phyloP scores from a whole-genome alignment of 2,888 invertebrate species.

The Mimumesa dahlbomi region DNA sequence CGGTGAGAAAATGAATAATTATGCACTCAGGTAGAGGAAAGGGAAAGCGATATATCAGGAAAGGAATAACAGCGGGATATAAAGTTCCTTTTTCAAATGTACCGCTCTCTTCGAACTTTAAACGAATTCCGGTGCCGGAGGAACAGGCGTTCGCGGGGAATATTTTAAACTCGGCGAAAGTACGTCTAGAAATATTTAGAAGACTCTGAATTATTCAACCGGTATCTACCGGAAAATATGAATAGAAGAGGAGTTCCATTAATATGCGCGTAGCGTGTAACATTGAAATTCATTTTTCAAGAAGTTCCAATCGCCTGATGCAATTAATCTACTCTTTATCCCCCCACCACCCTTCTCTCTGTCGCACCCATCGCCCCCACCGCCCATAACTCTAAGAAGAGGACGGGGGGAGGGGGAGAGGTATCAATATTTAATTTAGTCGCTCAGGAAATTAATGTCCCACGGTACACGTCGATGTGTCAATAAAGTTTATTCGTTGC shows the following conservation, averaged over 20 bases:
- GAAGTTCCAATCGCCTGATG: slow-evolving; percentile 35
- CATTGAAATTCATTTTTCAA: slow-evolving; percentile 47
- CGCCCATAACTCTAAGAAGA: too few species aligned
- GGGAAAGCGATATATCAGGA: too few species aligned
- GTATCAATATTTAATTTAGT: slow-evolving; percentile 32
- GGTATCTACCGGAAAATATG: slow-evolving; percentile 8
- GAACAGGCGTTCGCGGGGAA: background rate
- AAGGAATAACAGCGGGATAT: too few species aligned
- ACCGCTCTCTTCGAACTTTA: too few species aligned
- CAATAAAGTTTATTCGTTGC: too few species aligned
- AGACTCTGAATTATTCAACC: slow-evolving; percentile 40
- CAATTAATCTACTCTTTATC: slow-evolving; percentile 32
- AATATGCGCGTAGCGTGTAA: slow-evolving; percentile 43
- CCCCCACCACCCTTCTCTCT: too few species aligned
- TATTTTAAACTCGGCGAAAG: slow-evolving; percentile 16
- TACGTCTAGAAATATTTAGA: slow-evolving; percentile 36
- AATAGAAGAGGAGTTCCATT: slow-evolving; percentile 12
- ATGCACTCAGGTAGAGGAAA: too few species aligned
- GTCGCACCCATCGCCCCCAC: background rate
- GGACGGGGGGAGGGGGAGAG: too few species aligned
- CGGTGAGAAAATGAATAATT: too few species aligned
- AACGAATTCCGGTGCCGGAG: background rate
- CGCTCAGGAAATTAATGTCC: slow-evolving; percentile 26
- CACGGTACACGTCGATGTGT: background rate
- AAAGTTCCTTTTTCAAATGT: too few species aligned